phyloP scores from a whole-genome alignment of 1,140 invertebrate species.

The Thalassaphorura encarpata region DNA sequence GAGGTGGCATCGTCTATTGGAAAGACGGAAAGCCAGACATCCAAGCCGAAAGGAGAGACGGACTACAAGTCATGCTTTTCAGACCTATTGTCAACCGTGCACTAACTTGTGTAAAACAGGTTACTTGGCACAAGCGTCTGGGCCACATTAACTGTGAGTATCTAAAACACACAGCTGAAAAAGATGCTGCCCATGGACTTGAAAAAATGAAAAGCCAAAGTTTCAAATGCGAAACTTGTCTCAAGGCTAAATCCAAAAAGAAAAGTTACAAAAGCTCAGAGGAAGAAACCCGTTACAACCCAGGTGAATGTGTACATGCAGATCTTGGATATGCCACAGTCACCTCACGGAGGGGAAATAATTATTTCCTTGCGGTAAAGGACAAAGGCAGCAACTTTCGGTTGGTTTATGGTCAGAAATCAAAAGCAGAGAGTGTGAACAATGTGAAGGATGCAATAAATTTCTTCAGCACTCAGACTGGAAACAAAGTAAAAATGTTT shows the following conservation, averaged over 20 bases:
- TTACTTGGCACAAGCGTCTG: slow-evolving; percentile 7
- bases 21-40: slow-evolving; percentile 3
- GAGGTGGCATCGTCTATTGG: background rate
- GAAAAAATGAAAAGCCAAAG: background rate
- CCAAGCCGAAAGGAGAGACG: slow-evolving; percentile 1
- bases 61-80: slow-evolving; percentile 15
- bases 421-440: slow-evolving; percentile 37
- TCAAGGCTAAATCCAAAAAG: background rate
- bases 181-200: slow-evolving; percentile 4
- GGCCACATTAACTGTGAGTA: slow-evolving; percentile 5
- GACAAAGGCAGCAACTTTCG: slow-evolving; percentile 39
- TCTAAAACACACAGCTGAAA: background rate
- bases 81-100: slow-evolving; percentile 4
- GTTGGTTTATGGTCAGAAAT: slow-evolving; percentile 38
- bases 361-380: slow-evolving; percentile 38
- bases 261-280: background rate
- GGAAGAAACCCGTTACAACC: background rate
- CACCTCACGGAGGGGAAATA: slow-evolving; percentile 34
- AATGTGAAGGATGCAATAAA: slow-evolving; percentile 36
- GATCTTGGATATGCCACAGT: slow-evolving; percentile 41
- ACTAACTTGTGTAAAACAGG: slow-evolving; percentile 11
- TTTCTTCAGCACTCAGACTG: slow-evolving; percentile 8
- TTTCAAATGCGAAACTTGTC: background rate
- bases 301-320: slow-evolving; percentile 9
- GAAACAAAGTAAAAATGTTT: slow-evolving; percentile 27